These are phyloP conservation scores for Sebastolobus altivelis DNA, from an alignment of 2,797 vertebrate species.

Conservation along the genomic window DNA sequence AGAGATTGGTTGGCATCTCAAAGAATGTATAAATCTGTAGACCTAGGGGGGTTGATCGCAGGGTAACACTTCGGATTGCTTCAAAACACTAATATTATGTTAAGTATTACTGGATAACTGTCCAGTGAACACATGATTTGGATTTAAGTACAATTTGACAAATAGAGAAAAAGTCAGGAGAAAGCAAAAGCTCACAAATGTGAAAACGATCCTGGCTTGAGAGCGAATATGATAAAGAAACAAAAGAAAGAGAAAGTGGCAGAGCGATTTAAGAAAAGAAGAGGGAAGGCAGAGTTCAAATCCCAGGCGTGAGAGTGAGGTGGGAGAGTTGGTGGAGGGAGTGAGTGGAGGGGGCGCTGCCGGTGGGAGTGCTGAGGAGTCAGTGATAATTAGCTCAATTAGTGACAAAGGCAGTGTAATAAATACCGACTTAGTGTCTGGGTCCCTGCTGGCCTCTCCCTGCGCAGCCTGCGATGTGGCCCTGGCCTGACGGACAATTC, in stretches of 20 bases:
- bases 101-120: background rate
- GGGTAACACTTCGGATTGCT: background rate
- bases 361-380: conserved; percentile 98
- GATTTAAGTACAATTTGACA: conserved; percentile 2
- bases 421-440: conserved; percentile 99
- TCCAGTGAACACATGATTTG: background rate
- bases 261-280: conserved; percentile 50
- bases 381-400: conserved; percentile 99
- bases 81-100: conserved; percentile 4
- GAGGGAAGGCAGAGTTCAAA: conserved; percentile 79
- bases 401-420: conserved; percentile 99
- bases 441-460: conserved; percentile 98
- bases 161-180: conserved; percentile 10
- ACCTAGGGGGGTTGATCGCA: conserved; percentile 10
- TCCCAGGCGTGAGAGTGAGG: conserved; percentile 83
- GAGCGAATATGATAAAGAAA: conserved; percentile 29
- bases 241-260: conserved; percentile 46
- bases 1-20: conserved; percentile 12
- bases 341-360: conserved; percentile 78
- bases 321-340: conserved; percentile 69
- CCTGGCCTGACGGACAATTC: conserved; percentile 99
- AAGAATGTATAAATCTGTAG: conserved; percentile 5
- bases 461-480: conserved; percentile 93
- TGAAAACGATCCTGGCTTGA: conserved; percentile 12
- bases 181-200: background rate